Evolutionary conservation across 2,113 vertebrate genomes (phyloP).

Genomic region (Planiliza haematocheilus): DNA sequence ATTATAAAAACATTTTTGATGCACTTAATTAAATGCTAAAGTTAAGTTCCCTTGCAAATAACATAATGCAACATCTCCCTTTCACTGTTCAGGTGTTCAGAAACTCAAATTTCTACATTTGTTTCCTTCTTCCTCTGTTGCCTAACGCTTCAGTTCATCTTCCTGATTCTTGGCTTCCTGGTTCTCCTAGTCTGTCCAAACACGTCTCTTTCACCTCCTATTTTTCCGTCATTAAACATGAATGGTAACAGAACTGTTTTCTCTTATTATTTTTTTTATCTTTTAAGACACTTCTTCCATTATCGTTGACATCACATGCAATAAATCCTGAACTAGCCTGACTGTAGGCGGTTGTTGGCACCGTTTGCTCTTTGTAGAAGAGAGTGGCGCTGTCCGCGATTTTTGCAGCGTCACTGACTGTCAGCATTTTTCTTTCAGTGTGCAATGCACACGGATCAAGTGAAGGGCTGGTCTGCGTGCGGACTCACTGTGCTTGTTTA

Average conservation of each 20-base stretch:
- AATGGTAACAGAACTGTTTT: background rate
- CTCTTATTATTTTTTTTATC: background rate
- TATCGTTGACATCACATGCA: background rate
- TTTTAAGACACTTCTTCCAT: background rate
- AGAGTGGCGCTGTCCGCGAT: conserved; percentile 13
- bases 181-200: background rate
- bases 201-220: background rate
- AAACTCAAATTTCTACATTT: background rate
- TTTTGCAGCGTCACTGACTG: conserved; percentile 75
- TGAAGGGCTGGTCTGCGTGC: conserved; percentile 19
- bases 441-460: conserved; percentile 9
- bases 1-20: too few relatives aligned
- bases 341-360: background rate
- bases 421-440: conserved; percentile 78
- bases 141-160: background rate
- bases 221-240: too few relatives aligned
- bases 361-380: conserved; percentile 22
- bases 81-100: conserved; percentile 17
- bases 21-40: too few relatives aligned
- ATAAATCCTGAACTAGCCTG: background rate
- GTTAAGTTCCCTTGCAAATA: too few relatives aligned
- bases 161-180: background rate
- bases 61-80: too few relatives aligned
- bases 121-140: conserved; percentile 24
- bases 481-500: conserved; percentile 10